Conservation (phyloP, 2,113 vertebrate genomes). For the Caracal caracal region DNA sequence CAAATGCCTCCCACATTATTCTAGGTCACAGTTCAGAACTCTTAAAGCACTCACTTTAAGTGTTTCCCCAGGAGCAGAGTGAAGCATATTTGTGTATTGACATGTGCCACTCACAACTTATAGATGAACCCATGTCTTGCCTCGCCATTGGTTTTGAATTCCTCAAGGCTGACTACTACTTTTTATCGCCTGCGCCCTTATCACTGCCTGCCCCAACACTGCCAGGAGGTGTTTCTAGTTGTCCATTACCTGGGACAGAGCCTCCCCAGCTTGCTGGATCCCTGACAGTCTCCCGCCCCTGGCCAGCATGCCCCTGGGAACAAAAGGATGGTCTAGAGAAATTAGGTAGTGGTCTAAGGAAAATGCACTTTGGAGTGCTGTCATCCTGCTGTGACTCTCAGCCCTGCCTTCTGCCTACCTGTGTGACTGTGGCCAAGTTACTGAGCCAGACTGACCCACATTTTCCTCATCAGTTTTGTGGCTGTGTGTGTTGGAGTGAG, state of each 20-base stretch:
- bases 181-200: background rate
- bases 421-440: background rate
- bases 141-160: background rate
- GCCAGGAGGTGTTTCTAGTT: background rate
- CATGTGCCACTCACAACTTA: background rate
- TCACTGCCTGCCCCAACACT: background rate
- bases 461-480: background rate
- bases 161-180: background rate
- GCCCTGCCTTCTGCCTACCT: background rate
- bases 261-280: background rate
- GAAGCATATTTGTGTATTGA: background rate
- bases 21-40: background rate
- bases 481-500: background rate
- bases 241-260: background rate
- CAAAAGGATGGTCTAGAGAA: background rate
- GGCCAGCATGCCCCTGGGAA: background rate
- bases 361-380: background rate
- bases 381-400: background rate
- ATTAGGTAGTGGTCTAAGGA: background rate
- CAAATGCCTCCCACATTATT: background rate
- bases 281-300: background rate
- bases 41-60: background rate
- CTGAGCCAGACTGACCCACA: background rate
- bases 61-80: background rate
- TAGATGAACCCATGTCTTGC: background rate